Evolutionary conservation across 2,888 invertebrate species (phyloP).

Genomic region (Plemyria rubiginata): DNA sequence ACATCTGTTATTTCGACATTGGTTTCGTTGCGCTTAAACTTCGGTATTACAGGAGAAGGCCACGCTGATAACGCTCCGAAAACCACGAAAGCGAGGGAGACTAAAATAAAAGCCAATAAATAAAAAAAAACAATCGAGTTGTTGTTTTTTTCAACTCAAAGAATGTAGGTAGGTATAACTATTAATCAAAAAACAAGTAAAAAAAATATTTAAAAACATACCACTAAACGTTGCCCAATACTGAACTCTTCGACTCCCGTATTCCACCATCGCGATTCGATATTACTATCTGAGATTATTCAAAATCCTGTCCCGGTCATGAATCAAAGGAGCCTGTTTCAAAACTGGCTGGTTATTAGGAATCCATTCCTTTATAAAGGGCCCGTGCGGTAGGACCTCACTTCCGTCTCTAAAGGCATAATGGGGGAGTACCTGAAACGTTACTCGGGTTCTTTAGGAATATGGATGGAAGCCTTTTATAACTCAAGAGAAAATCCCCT

Average conservation of each 20-base stretch:
- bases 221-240: conserved; percentile 67
- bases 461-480: neutral
- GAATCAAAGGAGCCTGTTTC: conserved; percentile 1
- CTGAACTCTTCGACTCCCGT: conserved; percentile 56
- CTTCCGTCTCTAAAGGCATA: neutral
- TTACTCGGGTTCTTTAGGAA: neutral
- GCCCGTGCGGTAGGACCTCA: neutral
- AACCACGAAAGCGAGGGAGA: conserved; percentile 67
- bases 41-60: conserved; percentile 67
- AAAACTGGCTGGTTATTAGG: conserved; percentile 1
- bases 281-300: neutral
- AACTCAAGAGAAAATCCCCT: neutral
- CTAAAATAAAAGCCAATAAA: conserved; percentile 52
- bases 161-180: no score
- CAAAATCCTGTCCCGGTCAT: neutral
- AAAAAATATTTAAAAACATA: conserved; percentile 44
- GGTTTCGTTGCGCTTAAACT: conserved; percentile 62
- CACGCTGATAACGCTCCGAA: conserved; percentile 68
- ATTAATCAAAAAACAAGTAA: neutral
- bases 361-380: neutral
- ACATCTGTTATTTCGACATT: conserved; percentile 61
- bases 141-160: no score
- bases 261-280: conserved; percentile 42
- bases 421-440: conserved; percentile 18
- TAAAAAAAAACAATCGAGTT: no score